Evolutionary conservation across 2,888 invertebrate species (phyloP), one percentile per base, ranked within the genome.

Genomic region (Arrhopalites spinosus): DNA sequence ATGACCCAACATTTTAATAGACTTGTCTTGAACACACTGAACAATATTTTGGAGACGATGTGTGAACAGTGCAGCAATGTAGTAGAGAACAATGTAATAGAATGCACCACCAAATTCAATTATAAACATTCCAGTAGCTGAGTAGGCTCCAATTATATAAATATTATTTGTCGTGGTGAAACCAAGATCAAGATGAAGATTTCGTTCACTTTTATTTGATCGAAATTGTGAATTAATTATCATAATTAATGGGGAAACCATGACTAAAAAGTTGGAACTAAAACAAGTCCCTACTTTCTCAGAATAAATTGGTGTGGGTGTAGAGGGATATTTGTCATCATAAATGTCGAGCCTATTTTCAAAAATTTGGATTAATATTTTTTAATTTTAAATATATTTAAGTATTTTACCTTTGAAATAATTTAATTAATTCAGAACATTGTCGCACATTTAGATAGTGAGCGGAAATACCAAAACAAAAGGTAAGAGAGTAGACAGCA

Each of bases 81-180:
- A 75, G 50, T 69, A 69, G 0, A 75, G 63, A 29, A 30, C 11
- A 13, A 45, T 23, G 69, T 75, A 75, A 27, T 75, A 69, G 50
- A 75, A 69, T 1, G 56, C 17, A 7, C 15, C n/a, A 3, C 69
- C 63, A 29, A 30, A 69, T n/a, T 75, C 74, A 0, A 69, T 13
- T 23, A 56, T 15, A 3, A 29, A n/a, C 74, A 61, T 61, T 3
- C 7, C 15, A 11, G 45, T 8, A 15, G 8, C 8, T 8, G n/a
- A 17, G 45, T 5, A 23, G 25, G 50, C 8, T 3, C 2, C 5
- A 17, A 20, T 17, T 3, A 53, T 20, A 20, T 2, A 5, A 5
- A 17, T 2, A 15, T 17, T 20, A 5, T 20, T 53, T 53, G 53
- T 20, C 36, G 36, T 3, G 36, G 3, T 7, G 11, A 36, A 36